Percentiles rank a stretch among this genome's conserved stretches.
Conservation (phyloP, 2,888 invertebrate genomes). For the Bimastos eiseni region DNA sequence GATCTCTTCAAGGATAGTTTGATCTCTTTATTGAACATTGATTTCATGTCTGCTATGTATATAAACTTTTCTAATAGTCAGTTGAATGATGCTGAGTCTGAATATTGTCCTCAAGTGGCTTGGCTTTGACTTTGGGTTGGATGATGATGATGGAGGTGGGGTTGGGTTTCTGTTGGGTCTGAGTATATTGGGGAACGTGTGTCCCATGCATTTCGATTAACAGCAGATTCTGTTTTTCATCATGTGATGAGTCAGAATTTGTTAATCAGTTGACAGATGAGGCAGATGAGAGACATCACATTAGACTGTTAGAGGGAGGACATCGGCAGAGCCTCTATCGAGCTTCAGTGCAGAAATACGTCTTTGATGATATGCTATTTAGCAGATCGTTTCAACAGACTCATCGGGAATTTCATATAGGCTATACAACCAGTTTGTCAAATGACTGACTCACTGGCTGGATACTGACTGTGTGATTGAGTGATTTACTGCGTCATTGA, state of each 20-base stretch:
- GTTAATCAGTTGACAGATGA: background rate
- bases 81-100: no score
- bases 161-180: no score
- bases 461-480: no score
- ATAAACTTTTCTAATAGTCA: no score
- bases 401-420: background rate
- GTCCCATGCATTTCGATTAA: background rate
- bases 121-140: background rate
- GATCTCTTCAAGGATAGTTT: background rate
- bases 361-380: background rate
- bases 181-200: background rate
- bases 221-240: background rate
- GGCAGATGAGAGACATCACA: background rate
- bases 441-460: no score
- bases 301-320: no score
- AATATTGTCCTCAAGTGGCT: background rate
- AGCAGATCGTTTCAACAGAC: background rate
- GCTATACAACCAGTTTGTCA: background rate
- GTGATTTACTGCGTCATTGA: no score
- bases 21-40: background rate
- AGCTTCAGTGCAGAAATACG: background rate
- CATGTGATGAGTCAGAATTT: background rate
- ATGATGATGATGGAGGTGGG: background rate
- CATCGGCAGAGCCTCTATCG: background rate
- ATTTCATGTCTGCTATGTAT: background rate